Evolutionary conservation across 2,113 vertebrate genomes (phyloP).

Genomic region (Caloenas nicobarica): DNA sequence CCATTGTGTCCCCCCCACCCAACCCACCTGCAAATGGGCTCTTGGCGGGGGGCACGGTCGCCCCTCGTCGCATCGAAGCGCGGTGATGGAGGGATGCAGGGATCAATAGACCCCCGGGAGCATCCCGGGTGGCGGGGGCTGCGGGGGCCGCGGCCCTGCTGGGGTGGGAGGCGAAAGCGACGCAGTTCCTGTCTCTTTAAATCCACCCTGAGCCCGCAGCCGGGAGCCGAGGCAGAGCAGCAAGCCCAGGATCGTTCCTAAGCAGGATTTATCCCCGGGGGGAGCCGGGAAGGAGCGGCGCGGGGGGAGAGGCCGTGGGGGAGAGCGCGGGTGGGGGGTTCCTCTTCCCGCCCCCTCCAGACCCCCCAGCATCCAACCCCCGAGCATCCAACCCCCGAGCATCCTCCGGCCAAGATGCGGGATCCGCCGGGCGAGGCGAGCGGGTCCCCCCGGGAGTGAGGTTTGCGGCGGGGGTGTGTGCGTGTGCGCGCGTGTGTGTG

Average conservation of each 20-base stretch:
- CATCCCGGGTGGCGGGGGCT: constrained; percentile 5
- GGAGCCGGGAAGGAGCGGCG: too few species aligned
- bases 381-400: too few species aligned
- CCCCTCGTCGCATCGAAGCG: not conserved
- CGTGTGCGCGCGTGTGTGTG: too few species aligned
- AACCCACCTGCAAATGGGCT: not conserved
- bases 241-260: constrained; percentile 37
- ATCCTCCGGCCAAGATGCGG: too few species aligned
- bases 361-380: too few species aligned
- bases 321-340: too few species aligned
- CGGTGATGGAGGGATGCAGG: too few species aligned
- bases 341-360: too few species aligned
- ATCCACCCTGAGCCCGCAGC: constrained; percentile 55
- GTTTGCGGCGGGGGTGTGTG: too few species aligned
- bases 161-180: not conserved
- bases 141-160: constrained; percentile 56
- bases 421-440: too few species aligned
- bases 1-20: not conserved
- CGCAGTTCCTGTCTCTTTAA: constrained; percentile 80
- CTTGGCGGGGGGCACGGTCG: not conserved
- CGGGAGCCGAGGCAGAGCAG: constrained; percentile 32
- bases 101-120: not conserved
- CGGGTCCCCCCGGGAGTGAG: too few species aligned
- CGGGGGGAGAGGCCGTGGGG: too few species aligned
- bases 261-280: constrained; percentile 69